Conservation (phyloP, 2,888 invertebrate genomes). For the Caenorhabditis sp. region DNA sequence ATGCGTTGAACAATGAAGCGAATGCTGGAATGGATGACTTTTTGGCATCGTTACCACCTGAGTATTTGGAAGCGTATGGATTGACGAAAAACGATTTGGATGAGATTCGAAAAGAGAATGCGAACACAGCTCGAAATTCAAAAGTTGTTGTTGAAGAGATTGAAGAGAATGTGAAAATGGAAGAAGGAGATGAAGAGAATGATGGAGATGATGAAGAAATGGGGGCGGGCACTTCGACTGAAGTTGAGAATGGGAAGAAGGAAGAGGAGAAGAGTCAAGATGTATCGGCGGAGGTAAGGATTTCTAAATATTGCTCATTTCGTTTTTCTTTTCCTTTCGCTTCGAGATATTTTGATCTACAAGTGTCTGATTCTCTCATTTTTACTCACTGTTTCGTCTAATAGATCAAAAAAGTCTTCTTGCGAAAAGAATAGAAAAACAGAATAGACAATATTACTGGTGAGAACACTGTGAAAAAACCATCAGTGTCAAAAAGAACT, state of each 20-base stretch:
- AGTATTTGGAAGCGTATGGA: slow-evolving; percentile 53
- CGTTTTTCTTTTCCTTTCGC: too few relatives aligned
- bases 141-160: slow-evolving; percentile 2
- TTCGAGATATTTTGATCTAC: too few relatives aligned
- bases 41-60: slow-evolving; percentile 74
- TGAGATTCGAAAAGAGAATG: slow-evolving; percentile 70
- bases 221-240: background rate
- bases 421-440: too few relatives aligned
- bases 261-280: slow-evolving; percentile 2
- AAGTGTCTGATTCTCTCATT: too few relatives aligned
- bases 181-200: slow-evolving; percentile 6
- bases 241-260: background rate
- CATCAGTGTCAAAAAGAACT: too few relatives aligned
- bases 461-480: too few relatives aligned
- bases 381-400: too few relatives aligned
- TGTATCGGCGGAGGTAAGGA: background rate
- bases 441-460: too few relatives aligned
- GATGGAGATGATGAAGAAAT: background rate
- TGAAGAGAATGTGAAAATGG: slow-evolving; percentile 1
- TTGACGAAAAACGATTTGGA: slow-evolving; percentile 19
- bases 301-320: too few relatives aligned
- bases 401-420: too few relatives aligned
- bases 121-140: slow-evolving; percentile 76
- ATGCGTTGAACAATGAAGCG: slow-evolving; percentile 86
- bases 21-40: slow-evolving; percentile 87